Percentiles rank a stretch among this genome's conserved stretches.
phyloP scores from a whole-genome alignment of 2,888 invertebrate genomes.

The Tetranychus truncatus region DNA sequence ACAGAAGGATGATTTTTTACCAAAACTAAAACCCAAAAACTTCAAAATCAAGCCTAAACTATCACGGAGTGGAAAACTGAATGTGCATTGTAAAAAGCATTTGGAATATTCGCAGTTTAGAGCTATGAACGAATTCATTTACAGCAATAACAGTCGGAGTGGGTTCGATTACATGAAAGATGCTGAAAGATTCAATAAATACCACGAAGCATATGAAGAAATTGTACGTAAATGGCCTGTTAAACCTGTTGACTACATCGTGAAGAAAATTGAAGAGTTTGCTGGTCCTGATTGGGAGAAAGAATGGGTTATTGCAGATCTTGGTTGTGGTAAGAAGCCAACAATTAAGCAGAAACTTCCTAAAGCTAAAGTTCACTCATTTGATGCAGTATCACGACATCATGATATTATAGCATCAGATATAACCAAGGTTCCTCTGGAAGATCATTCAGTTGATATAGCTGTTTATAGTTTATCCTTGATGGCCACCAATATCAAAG shows the following conservation, averaged over 20 bases:
- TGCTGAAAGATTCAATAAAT: slow-evolving; percentile 12
- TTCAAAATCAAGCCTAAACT: neutral
- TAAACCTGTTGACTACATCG: slow-evolving; percentile 17
- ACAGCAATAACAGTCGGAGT: slow-evolving; percentile 12
- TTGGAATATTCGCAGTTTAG: slow-evolving; percentile 17
- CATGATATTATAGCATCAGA: slow-evolving; percentile 16
- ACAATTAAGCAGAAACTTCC: slow-evolving; percentile 16
- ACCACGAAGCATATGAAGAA: slow-evolving; percentile 20
- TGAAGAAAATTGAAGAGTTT: neutral
- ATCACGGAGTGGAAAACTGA: slow-evolving; percentile 7
- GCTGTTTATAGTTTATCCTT: slow-evolving; percentile 20
- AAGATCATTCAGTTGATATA: slow-evolving; percentile 6
- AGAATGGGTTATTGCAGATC: slow-evolving; percentile 15
- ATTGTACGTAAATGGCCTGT: slow-evolving; percentile 21
- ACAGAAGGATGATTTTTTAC: too few species aligned
- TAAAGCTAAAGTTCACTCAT: slow-evolving; percentile 19
- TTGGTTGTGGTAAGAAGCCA: slow-evolving; percentile 20
- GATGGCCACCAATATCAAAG: slow-evolving; percentile 19
- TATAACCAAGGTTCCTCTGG: slow-evolving; percentile 17
- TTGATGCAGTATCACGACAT: slow-evolving; percentile 15
- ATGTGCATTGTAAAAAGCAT: neutral
- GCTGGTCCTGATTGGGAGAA: neutral
- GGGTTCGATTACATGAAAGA: slow-evolving; percentile 5
- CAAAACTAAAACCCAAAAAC: too few species aligned
- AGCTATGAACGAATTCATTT: slow-evolving; percentile 20